phyloP scores from a whole-genome alignment of 2,797 vertebrate species.

The Corythornis leucogaster region DNA sequence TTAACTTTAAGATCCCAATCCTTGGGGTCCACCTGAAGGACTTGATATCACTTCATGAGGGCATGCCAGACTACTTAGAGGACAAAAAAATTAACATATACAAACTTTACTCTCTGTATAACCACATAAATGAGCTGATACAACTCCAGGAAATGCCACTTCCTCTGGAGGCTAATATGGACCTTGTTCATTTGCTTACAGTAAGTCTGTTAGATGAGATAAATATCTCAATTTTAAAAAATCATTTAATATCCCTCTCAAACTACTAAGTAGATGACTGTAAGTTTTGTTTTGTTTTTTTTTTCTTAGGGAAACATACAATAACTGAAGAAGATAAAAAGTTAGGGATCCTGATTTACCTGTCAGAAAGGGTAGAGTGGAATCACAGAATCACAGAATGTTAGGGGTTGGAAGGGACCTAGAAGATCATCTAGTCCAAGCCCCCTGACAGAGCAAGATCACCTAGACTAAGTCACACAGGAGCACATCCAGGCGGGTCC shows the following conservation, averaged over 20 bases:
- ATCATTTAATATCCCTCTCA: background rate
- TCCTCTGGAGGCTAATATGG: conserved; percentile 92
- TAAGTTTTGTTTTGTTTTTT: background rate
- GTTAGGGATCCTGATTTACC: background rate
- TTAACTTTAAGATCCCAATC: conserved; percentile 94
- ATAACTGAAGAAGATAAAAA: background rate
- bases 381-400: background rate
- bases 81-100: conserved; percentile 92
- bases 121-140: conserved; percentile 92
- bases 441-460: too few species aligned
- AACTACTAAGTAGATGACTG: background rate
- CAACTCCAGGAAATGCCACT: conserved; percentile 92
- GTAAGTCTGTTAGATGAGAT: conserved; percentile 74
- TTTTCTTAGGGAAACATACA: background rate
- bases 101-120: conserved; percentile 92
- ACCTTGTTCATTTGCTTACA: conserved; percentile 94
- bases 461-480: too few species aligned
- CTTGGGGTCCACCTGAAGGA: conserved; percentile 95
- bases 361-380: background rate
- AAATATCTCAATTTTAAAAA: background rate
- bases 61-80: conserved; percentile 92
- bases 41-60: conserved; percentile 92
- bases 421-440: too few species aligned
- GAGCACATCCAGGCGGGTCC: too few species aligned
- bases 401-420: too few species aligned